Evolutionary conservation across 2,888 invertebrate species (phyloP).

Genomic region (Rhagium mordax): DNA sequence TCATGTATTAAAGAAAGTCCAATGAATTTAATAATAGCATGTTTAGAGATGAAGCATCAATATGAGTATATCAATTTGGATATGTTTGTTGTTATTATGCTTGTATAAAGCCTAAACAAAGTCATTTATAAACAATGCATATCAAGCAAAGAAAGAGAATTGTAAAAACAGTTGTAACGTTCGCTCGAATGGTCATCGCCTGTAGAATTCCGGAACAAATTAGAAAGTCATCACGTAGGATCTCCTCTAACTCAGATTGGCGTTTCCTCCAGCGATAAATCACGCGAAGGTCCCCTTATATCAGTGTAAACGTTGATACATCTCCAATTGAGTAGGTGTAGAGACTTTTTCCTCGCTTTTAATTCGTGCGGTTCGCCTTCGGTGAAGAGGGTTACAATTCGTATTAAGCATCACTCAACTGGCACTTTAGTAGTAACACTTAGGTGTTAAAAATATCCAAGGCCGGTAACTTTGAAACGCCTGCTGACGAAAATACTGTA

Average conservation of each 20-base stretch:
- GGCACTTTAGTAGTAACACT: background rate
- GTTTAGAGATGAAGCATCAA: too few relatives aligned
- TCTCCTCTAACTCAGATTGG: slow-evolving; percentile 24
- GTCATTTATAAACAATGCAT: too few relatives aligned
- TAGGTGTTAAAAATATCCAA: background rate
- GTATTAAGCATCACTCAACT: background rate
- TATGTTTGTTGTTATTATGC: too few relatives aligned
- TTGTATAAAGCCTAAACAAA: too few relatives aligned
- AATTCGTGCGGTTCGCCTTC: background rate
- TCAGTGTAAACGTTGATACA: slow-evolving; percentile 4
- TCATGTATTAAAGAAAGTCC: too few relatives aligned
- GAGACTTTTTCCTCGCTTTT: slow-evolving; percentile 1
- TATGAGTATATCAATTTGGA: too few relatives aligned
- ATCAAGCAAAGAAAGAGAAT: too few relatives aligned
- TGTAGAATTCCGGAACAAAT: slow-evolving; percentile 17
- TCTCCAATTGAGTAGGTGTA: slow-evolving; percentile 2
- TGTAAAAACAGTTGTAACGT: too few relatives aligned
- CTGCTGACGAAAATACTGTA: background rate
- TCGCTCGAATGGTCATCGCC: background rate
- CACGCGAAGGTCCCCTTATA: slow-evolving; percentile 25
- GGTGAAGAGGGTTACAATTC: background rate
- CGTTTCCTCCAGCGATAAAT: slow-evolving; percentile 17
- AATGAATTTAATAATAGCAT: too few relatives aligned
- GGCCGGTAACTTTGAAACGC: background rate
- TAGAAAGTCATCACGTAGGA: slow-evolving; percentile 18